phyloP scores from a whole-genome alignment of 2,888 invertebrate species.

The Lepidocyrtoides sp. region DNA sequence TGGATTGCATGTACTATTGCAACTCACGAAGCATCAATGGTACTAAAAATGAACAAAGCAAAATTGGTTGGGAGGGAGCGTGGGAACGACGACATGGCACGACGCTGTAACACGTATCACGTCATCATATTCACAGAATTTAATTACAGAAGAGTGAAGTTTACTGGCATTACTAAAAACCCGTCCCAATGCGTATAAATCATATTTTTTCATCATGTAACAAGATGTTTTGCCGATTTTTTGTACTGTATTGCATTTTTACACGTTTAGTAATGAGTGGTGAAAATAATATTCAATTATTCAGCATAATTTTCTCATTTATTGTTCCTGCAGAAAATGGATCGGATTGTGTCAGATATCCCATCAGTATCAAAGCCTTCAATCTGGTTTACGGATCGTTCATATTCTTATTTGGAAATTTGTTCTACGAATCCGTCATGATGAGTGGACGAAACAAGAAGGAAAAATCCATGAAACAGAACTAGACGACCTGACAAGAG shows the following conservation, averaged over 20 bases:
- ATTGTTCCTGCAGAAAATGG: constrained; percentile 1
- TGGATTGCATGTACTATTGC: not conserved
- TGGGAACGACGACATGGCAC: not conserved
- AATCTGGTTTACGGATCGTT: constrained; percentile 69
- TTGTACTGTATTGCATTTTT: no score
- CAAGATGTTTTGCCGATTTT: no score
- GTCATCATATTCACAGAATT: not conserved
- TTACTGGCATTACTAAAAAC: no score
- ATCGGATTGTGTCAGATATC: constrained; percentile 40
- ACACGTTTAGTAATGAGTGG: not conserved
- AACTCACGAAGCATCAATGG: not conserved
- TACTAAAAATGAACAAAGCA: not conserved
- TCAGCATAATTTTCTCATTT: not conserved
- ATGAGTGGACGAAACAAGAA: constrained; percentile 20
- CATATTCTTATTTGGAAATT: constrained; percentile 74
- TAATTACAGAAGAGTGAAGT: not conserved
- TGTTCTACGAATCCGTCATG: constrained; percentile 71
- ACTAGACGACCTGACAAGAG: no score
- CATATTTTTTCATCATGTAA: no score
- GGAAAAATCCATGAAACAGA: constrained; percentile 1
- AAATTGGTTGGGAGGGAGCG: not conserved
- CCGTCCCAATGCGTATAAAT: no score
- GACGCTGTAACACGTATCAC: no score
- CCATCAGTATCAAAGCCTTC: constrained; percentile 63
- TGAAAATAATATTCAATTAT: not conserved